Conservation (phyloP, 2,888 invertebrate genomes). For the Trachelus iudaicus region DNA sequence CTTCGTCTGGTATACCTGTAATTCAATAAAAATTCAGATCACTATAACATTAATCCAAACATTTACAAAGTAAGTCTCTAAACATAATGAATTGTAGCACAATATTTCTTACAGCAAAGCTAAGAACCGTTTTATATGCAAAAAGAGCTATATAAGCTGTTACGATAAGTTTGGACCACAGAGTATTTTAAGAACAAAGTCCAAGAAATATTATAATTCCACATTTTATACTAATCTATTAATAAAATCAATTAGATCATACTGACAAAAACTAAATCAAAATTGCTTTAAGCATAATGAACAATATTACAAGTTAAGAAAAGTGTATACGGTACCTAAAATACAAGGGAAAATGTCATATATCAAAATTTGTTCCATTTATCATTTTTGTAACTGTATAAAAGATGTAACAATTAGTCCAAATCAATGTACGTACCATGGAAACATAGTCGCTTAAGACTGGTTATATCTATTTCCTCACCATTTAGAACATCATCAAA, state of each 20-base stretch:
- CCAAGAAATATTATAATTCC: background rate
- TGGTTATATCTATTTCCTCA: conserved; percentile 77
- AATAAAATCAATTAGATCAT: background rate
- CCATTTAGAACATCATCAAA: conserved; percentile 79
- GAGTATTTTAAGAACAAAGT: background rate
- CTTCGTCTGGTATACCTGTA: conserved; percentile 89
- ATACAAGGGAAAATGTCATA: no score
- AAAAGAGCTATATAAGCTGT: background rate
- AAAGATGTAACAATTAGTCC: no score
- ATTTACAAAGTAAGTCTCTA: background rate
- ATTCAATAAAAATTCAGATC: conserved; percentile 25
- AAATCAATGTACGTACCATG: conserved; percentile 72
- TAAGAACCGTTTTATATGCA: background rate
- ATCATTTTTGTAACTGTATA: background rate
- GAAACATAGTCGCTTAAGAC: conserved; percentile 79
- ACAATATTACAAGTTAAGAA: background rate
- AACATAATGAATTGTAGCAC: background rate
- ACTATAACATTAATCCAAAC: background rate
- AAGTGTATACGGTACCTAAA: no score
- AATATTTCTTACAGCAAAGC: background rate
- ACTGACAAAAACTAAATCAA: background rate
- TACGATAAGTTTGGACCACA: background rate
- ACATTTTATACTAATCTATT: background rate
- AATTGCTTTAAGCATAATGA: background rate
- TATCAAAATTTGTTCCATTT: background rate